phyloP scores from a whole-genome alignment of 2,113 vertebrate genomes.

The Paralichthys olivaceus region DNA sequence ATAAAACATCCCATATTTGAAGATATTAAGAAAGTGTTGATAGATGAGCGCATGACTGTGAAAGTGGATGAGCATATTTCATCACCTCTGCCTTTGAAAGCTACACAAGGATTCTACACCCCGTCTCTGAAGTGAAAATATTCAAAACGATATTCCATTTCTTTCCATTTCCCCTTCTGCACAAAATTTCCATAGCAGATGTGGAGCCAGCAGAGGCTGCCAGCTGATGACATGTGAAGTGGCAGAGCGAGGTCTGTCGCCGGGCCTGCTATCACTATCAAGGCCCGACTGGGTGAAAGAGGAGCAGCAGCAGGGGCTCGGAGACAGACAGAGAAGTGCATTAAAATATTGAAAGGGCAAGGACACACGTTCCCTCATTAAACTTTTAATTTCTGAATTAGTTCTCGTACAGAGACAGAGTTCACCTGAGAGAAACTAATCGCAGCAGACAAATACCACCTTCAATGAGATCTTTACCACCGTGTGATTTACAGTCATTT shows the following conservation, averaged over 20 bases:
- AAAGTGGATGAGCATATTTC: slow-evolving; percentile 69
- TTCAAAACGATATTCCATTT: slow-evolving; percentile 74
- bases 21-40: slow-evolving; percentile 52
- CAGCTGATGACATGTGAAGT: slow-evolving; percentile 75
- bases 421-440: slow-evolving; percentile 34
- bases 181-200: slow-evolving; percentile 79
- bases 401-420: not conserved
- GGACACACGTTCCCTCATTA: slow-evolving; percentile 20
- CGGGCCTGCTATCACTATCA: slow-evolving; percentile 71
- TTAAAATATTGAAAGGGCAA: slow-evolving; percentile 20
- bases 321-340: slow-evolving; percentile 27
- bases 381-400: slow-evolving; percentile 18
- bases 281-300: slow-evolving; percentile 53
- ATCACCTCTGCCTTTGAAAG: slow-evolving; percentile 67
- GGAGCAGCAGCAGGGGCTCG: slow-evolving; percentile 46
- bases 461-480: slow-evolving; percentile 18
- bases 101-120: slow-evolving; percentile 58
- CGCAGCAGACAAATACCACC: slow-evolving; percentile 18
- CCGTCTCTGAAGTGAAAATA: slow-evolving; percentile 72
- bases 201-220: slow-evolving; percentile 71
- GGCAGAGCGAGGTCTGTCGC: slow-evolving; percentile 49
- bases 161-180: slow-evolving; percentile 65
- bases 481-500: slow-evolving; percentile 14
- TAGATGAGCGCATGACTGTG: slow-evolving; percentile 67
- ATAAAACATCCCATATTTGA: slow-evolving; percentile 47